Evolutionary conservation across 2,888 invertebrate genomes (phyloP), one percentile per base, ranked within the genome.

Genomic region (Ennomos quercinarius): DNA sequence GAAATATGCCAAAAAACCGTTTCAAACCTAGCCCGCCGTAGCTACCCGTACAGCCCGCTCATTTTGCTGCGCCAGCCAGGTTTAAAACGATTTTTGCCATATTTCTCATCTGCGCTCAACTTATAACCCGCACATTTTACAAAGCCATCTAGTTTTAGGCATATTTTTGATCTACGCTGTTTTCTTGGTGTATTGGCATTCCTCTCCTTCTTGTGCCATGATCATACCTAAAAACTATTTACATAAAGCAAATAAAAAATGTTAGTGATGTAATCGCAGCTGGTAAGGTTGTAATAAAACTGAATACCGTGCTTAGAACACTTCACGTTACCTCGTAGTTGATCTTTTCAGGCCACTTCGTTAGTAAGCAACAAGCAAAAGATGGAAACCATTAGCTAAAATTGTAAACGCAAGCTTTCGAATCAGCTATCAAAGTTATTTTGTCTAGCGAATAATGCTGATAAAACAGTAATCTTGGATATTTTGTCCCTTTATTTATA

Each of bases 271-370:
- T 45, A 17, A 39, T 10, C n/a, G 12, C 44, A 34, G 35, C n/a
- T 38, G 13, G 4, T 35, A 40, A 10, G n/a, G 47, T 44, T 46
- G 45, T 44, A 35, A 27, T 27, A 27, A 27, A 49, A 42, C 34
- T 37, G 55, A 52, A 63, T 34, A 60, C 47, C 73, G 77, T 78
- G 77, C 78, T 72, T 70, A 75, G 63, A 75, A 64, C 49, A 64
- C 61, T 64, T 66, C 54, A 55, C 68, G 74, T 89, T 92, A 92
- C 92, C 92, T 92, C 81, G 88, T 80, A 64, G 86, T 85, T 58
- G 89, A 89, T 76, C 91, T 79, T 89, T 91, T 91, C 87, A 92
- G 89, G 81, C 91, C 92, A 81, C 92, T 92, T 88, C 81, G 73
- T 91, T 87, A 80, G 75, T 72, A 89, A 91, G 90, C 89, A 79